These are phyloP conservation scores for Falco rusticolus DNA, from an alignment of 2,797 vertebrate species.

Conservation along the genomic window DNA sequence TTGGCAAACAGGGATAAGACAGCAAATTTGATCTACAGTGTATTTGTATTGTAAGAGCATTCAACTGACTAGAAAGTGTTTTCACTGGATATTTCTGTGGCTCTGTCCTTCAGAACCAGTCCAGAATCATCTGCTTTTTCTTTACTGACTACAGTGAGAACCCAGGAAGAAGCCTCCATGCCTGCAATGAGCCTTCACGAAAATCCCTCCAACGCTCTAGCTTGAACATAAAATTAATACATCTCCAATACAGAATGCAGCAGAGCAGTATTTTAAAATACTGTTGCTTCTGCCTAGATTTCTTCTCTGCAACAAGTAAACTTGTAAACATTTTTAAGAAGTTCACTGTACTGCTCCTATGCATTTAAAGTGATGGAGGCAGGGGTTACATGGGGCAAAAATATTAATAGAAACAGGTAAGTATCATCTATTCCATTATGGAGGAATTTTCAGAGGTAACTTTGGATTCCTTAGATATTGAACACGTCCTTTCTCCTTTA, in stretches of 20 bases:
- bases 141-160: background rate
- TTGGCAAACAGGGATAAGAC: slow-evolving; percentile 37
- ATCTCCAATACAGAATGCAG: background rate
- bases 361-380: background rate
- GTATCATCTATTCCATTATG: background rate
- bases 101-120: background rate
- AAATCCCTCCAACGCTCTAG: background rate
- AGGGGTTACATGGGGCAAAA: background rate
- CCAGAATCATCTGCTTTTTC: background rate
- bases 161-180: background rate
- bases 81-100: background rate
- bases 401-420: background rate
- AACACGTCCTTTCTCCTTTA: background rate
- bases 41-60: background rate
- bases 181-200: background rate
- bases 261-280: background rate
- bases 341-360: background rate
- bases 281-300: background rate
- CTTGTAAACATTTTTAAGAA: background rate
- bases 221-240: background rate
- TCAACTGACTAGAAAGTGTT: background rate
- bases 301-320: background rate
- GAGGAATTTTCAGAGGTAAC: background rate
- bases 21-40: background rate
- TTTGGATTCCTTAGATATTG: background rate